These are phyloP conservation scores for Acanthochromis polyacanthus DNA, from an alignment of 2,113 vertebrate genomes.

Conservation along the genomic window DNA sequence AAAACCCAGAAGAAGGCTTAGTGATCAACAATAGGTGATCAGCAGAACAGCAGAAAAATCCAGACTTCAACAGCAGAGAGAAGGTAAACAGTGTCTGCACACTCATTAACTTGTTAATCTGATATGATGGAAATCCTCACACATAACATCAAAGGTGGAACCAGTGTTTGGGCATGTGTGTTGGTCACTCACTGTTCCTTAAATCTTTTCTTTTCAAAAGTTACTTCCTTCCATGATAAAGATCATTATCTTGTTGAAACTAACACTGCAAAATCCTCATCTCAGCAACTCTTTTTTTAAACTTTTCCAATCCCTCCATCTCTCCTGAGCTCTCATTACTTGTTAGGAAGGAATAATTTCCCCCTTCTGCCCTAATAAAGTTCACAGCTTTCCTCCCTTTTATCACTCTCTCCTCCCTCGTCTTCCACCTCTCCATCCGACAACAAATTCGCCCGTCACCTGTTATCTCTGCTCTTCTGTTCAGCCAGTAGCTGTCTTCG, in stretches of 20 bases:
- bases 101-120: background rate
- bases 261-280: background rate
- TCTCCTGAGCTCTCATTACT: conserved; percentile 27
- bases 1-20: too few relatives aligned
- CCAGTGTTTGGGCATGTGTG: background rate
- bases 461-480: conserved; percentile 3
- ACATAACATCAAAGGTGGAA: background rate
- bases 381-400: conserved; percentile 8
- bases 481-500: conserved; percentile 3
- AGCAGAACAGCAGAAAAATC: background rate
- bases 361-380: conserved; percentile 15
- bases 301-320: background rate
- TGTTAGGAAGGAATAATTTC: conserved; percentile 23
- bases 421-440: conserved; percentile 10
- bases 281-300: background rate
- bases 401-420: conserved; percentile 15
- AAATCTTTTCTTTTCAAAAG: background rate
- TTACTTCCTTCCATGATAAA: conserved; percentile 22
- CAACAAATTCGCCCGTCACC: conserved; percentile 35
- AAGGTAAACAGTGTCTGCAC: background rate
- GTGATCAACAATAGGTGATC: too few relatives aligned
- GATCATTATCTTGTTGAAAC: conserved; percentile 16
- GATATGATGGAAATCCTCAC: background rate
- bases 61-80: background rate
- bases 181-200: conserved; percentile 1